Conservation (phyloP, 30 jellyfish, hydroid and myxozoan species). For the Chironex yamaguchii region DNA sequence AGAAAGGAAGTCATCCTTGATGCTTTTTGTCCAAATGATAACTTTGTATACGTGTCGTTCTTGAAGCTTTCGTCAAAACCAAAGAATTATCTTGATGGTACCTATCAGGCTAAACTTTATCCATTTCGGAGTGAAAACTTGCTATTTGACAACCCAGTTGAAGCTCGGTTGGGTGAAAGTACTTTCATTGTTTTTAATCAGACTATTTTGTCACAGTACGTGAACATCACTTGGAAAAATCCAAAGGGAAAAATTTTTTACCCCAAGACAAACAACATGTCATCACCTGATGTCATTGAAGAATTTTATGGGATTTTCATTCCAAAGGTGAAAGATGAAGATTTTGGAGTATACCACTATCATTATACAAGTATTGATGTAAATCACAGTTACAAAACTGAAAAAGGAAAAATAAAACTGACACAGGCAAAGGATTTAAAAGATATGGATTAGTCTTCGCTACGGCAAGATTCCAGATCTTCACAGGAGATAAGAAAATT, state of each 20-base stretch:
- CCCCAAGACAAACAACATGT: background rate
- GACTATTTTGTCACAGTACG: background rate
- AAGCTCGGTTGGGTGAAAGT: background rate
- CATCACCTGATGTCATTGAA: background rate
- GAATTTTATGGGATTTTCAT: background rate
- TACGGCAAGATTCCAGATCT: too few species aligned
- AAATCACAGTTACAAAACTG: background rate
- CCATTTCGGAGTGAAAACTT: background rate
- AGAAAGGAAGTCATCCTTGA: background rate
- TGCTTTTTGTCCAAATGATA: background rate
- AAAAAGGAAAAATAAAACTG: background rate
- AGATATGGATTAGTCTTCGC: too few species aligned
- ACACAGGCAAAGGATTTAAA: background rate
- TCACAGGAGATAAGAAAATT: too few species aligned
- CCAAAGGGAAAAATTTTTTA: background rate
- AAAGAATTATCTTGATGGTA: background rate
- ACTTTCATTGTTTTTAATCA: background rate
- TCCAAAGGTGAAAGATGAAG: background rate
- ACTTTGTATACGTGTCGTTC: background rate
- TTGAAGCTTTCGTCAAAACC: background rate
- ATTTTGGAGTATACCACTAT: background rate
- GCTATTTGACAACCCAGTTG: background rate
- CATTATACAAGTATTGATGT: background rate
- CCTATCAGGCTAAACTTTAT: background rate
- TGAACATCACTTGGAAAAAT: background rate